Percentiles rank a stretch among this genome's conserved stretches.
These are phyloP conservation scores for Burhinus oedicnemus DNA, from an alignment of 2,113 vertebrate species.

Conservation along the genomic window DNA sequence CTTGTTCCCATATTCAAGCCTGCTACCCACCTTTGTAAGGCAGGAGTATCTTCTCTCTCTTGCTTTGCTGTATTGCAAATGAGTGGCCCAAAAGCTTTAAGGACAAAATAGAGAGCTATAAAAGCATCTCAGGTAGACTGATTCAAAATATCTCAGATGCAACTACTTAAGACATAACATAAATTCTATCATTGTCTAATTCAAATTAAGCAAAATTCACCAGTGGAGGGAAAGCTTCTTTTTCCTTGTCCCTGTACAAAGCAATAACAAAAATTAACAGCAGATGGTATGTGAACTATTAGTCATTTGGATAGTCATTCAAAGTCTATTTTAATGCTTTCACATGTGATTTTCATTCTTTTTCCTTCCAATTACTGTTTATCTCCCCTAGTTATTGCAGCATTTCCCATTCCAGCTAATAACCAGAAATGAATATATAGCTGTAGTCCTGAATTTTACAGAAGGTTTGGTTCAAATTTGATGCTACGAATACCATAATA, in stretches of 20 bases:
- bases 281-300: slow-evolving; percentile 21
- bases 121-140: neutral
- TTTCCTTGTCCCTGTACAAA: neutral
- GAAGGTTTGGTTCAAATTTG: neutral
- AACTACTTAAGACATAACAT: neutral
- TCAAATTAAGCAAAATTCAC: neutral
- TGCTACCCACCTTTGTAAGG: neutral
- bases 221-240: neutral
- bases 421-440: neutral
- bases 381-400: neutral
- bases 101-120: neutral
- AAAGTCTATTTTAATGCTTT: neutral
- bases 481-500: neutral
- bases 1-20: neutral
- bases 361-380: neutral
- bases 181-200: neutral
- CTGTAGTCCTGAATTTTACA: neutral
- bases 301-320: neutral
- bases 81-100: neutral
- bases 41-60: neutral
- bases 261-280: neutral
- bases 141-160: neutral
- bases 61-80: neutral
- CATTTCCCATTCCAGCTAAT: neutral
- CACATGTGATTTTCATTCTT: neutral